Percentiles rank a stretch among this genome's conserved stretches.
Conservation (phyloP, 2,888 invertebrate genomes). For the Drosophila longiperda region DNA sequence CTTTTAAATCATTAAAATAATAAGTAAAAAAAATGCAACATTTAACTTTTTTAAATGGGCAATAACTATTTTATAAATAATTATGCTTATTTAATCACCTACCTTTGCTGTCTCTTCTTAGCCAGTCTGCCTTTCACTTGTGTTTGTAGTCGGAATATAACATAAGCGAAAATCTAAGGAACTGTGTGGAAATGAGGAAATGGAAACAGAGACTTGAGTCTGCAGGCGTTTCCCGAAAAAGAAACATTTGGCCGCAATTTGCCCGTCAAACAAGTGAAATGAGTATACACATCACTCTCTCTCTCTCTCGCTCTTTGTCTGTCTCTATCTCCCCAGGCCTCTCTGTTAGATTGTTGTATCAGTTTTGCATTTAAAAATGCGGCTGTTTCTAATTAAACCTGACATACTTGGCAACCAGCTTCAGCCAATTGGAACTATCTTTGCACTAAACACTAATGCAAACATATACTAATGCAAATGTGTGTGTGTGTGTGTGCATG, state of each 20-base stretch:
- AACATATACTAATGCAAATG: slow-evolving; percentile 8
- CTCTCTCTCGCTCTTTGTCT: background rate
- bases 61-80: background rate
- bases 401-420: slow-evolving; percentile 67
- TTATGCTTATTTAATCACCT: background rate
- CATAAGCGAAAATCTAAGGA: background rate
- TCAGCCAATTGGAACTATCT: slow-evolving; percentile 60
- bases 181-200: slow-evolving; percentile 16
- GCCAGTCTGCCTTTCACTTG: slow-evolving; percentile 3
- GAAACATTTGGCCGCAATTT: slow-evolving; percentile 19
- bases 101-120: background rate
- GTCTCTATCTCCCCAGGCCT: background rate
- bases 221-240: slow-evolving; percentile 36
- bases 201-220: slow-evolving; percentile 7
- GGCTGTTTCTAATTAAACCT: slow-evolving; percentile 72
- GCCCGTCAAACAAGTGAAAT: slow-evolving; percentile 61
- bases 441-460: slow-evolving; percentile 14
- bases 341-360: slow-evolving; percentile 29
- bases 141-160: background rate
- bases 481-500: slow-evolving; percentile 2
- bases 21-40: background rate
- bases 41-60: background rate
- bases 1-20: background rate
- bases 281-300: background rate
- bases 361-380: slow-evolving; percentile 60